phyloP scores from a whole-genome alignment of 2,797 vertebrate species.

The Fistularia commersonii region DNA sequence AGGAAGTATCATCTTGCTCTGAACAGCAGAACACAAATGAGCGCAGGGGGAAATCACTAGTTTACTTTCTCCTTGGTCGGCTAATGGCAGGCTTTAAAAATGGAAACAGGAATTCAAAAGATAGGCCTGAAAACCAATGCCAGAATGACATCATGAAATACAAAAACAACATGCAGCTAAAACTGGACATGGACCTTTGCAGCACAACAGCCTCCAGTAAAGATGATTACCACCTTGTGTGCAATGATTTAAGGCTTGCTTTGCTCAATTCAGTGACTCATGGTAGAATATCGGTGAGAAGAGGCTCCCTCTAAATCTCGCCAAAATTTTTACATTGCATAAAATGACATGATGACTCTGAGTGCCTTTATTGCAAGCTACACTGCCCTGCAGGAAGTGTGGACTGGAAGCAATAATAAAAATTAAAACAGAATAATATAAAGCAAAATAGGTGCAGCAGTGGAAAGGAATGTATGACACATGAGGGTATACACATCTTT shows the following conservation, averaged over 20 bases:
- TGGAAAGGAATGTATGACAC: conserved; percentile 39
- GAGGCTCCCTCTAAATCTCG: conserved; percentile 11
- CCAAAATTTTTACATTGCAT: conserved; percentile 14
- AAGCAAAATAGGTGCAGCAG: conserved; percentile 16
- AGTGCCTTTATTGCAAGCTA: neutral
- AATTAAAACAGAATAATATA: conserved; percentile 5
- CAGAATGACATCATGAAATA: conserved; percentile 49
- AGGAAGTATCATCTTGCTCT: conserved; percentile 35
- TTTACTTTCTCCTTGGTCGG: conserved; percentile 31
- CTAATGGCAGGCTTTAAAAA: conserved; percentile 49
- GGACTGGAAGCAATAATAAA: conserved; percentile 4
- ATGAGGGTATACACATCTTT: conserved; percentile 48
- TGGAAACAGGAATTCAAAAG: conserved; percentile 29
- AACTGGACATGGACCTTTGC: conserved; percentile 45
- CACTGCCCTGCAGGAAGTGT: conserved; percentile 14
- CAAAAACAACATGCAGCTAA: conserved; percentile 35
- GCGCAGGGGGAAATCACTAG: conserved; percentile 20
- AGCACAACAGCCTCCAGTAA: conserved; percentile 38
- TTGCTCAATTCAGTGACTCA: conserved; percentile 21
- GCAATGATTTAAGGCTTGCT: conserved; percentile 26
- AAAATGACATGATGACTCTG: conserved; percentile 8
- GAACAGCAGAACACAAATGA: conserved; percentile 19
- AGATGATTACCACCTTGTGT: conserved; percentile 45
- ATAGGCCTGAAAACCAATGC: conserved; percentile 26
- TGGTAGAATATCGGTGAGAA: conserved; percentile 14